phyloP scores from a whole-genome alignment of 2,113 vertebrate genomes.

The Chaetura pelagica region DNA sequence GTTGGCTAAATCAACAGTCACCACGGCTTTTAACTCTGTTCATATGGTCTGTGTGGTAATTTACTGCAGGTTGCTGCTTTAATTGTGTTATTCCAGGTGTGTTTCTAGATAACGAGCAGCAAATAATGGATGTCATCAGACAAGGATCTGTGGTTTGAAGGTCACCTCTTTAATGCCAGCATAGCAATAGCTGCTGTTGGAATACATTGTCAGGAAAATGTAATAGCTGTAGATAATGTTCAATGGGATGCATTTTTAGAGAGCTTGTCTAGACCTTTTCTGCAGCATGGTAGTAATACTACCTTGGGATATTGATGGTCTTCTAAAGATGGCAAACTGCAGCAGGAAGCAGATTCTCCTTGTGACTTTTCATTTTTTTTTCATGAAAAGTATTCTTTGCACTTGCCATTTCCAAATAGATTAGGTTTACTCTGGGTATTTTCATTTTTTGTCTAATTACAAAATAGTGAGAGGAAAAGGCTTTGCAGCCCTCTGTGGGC shows the following conservation, averaged over 20 bases:
- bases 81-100: slow-evolving; percentile 11
- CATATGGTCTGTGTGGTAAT: background rate
- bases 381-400: background rate
- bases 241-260: background rate
- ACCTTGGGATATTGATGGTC: background rate
- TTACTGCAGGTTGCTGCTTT: background rate
- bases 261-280: background rate
- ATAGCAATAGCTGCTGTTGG: background rate
- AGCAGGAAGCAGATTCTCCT: background rate
- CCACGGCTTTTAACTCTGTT: background rate
- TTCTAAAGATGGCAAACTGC: background rate
- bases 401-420: background rate
- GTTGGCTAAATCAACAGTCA: background rate
- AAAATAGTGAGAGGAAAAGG: background rate
- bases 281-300: background rate
- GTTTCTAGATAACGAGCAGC: slow-evolving; percentile 16
- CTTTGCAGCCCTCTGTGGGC: background rate
- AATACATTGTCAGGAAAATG: background rate
- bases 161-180: background rate
- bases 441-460: background rate
- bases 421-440: background rate
- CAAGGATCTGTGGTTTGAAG: slow-evolving; percentile 4
- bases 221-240: background rate
- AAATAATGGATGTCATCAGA: slow-evolving; percentile 9
- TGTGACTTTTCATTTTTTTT: background rate